Evolutionary conservation across 2,888 invertebrate genomes (phyloP), one percentile per base, ranked within the genome.

Genomic region (Zaprionus bogoriensis): DNA sequence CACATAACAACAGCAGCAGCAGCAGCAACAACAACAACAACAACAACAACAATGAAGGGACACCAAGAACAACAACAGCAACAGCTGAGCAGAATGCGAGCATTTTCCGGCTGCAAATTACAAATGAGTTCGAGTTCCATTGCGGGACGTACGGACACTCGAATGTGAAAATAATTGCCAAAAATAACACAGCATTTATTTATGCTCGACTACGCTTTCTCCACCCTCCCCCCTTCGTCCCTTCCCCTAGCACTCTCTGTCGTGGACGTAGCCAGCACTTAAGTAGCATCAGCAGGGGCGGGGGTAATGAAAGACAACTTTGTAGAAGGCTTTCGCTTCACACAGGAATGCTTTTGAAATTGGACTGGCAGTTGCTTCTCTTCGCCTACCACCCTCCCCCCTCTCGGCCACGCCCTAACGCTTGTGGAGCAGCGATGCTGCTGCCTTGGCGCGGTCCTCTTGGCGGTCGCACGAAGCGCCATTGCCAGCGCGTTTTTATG

Each of bases 81-180:
- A 64, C 61, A 67, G 76, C 67, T 63, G 72, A 61, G 50, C 48
- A 75, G 62, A 70, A 70, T 63, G 66, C 47, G 54, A 61, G 50
- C 55, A 53, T 63, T 67, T 60, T 39, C 32, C 48, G 52, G 53
- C 80, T 82, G 81, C 86, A 81, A 81, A 85, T 81, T 81, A 81
- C 85, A 81, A 85, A 81, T 85, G 79, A 81, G 79, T 61, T 80
- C 84, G 79, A 81, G 79, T 61, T 80, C 84, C 65, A 53, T 51
- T 54, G 57, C 23, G 32, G 57, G 71, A 69, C 66, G 69, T 67
- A 78, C 70, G 68, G 69, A 78, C 70, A 82, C 74, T 69, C 86
- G 82, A 82, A 82, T 82, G 86, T 86, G 86, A 83, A 82, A 82
- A 82, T 82, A 82, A 82, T 82, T 86, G 80, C 82, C 82, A 82